Evolutionary conservation across 1,140 invertebrate species (phyloP), one percentile per base, ranked within the genome.

Genomic region (Drosophila kepulauana): DNA sequence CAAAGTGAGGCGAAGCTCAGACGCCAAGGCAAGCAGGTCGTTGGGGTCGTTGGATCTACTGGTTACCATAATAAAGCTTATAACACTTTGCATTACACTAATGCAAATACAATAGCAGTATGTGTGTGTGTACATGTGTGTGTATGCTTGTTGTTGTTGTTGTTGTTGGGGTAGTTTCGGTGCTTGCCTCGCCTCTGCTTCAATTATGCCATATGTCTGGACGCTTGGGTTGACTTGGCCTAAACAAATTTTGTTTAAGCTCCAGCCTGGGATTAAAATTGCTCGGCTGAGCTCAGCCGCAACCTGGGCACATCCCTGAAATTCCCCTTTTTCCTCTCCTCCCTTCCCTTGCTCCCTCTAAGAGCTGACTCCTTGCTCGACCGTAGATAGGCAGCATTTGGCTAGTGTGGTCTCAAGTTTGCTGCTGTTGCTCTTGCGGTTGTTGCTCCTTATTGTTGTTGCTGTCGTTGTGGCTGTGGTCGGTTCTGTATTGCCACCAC

Each of bases 51-150:
- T 67, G 79, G 71, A 43, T 72, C 64, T 78, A 70, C 85, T 74
- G 71, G 57, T 62, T 71, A 76, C 72, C 78, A 74, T 89, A 89
- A 89, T 89, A 88, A 88, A 84, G 85, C 85, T 88, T 88, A 88
- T 89, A 88, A 88, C 85, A 88, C 85, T 89, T 88, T 88, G 85
- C 85, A 89, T 89, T 89, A 89, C 85, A 85, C 86, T 81, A 89
- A 89, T 89, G 85, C 85, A 89, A 85, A 89, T 89, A 89, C 85
- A 85, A 89, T 89, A 81, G 80, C 35, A 52, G 52, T 65, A 7
- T 63, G 48, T 65, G n/a, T 38, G 7, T 46, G n/a, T 64, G 5
- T 11, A n/a, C n/a, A 7, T 28, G 15, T 33, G 1, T 45, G 38
- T 49, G 45, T 20, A 57, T 51, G 48, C 48, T 11, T 41, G 7